These are phyloP conservation scores for Pardalotus punctatus DNA, from an alignment of 2,113 vertebrate species.

Conservation along the genomic window DNA sequence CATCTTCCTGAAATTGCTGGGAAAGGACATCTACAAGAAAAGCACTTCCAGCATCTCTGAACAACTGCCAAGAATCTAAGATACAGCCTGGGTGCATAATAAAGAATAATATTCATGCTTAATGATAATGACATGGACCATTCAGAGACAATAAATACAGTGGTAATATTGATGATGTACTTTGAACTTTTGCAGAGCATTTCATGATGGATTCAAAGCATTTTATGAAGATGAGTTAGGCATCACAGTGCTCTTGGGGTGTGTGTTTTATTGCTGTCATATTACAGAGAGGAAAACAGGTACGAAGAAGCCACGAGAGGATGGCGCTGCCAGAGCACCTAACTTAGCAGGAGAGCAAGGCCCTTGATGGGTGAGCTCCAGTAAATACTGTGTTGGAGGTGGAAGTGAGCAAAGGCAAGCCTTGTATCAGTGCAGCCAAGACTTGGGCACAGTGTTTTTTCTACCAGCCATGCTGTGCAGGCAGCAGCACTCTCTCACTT, in stretches of 20 bases:
- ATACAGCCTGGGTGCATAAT: neutral
- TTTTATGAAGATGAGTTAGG: neutral
- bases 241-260: neutral
- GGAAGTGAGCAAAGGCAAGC: neutral
- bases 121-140: neutral
- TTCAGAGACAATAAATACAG: neutral
- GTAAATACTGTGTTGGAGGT: neutral
- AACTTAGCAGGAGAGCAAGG: neutral
- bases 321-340: neutral
- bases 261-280: accelerated
- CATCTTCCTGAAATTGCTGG: slow-evolving; percentile 4
- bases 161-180: neutral
- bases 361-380: neutral
- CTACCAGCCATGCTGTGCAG: accelerated
- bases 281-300: neutral
- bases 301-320: neutral
- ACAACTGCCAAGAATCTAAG: neutral
- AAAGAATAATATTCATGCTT: neutral
- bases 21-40: slow-evolving; percentile 10
- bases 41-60: neutral
- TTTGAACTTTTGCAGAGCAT: neutral
- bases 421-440: accelerated
- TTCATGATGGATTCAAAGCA: neutral
- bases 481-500: neutral
- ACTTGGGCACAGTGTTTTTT: neutral